phyloP scores from a whole-genome alignment of 2,888 invertebrate species.

The Drosophila melanosoma region DNA sequence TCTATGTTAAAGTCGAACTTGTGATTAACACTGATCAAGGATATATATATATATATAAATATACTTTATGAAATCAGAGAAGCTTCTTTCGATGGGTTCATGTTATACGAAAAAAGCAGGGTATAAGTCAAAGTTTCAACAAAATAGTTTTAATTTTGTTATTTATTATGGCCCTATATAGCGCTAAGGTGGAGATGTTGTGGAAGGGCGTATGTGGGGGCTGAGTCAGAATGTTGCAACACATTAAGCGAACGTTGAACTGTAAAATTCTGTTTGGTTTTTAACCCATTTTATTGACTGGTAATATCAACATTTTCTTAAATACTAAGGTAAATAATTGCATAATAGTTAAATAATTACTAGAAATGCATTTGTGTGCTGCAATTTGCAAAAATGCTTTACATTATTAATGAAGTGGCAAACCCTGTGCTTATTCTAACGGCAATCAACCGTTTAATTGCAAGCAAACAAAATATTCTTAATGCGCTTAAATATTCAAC shows the following conservation, averaged over 20 bases:
- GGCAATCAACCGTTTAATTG: neutral
- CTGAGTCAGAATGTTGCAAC: slow-evolving; percentile 3
- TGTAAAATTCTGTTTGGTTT: neutral
- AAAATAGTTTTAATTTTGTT: slow-evolving; percentile 27
- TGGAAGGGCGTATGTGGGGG: neutral
- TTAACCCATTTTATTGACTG: neutral
- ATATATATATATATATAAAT: neutral
- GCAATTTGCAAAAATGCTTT: neutral
- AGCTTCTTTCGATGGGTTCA: neutral
- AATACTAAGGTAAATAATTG: neutral
- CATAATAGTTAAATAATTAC: neutral
- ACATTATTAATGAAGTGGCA: neutral
- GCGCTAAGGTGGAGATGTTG: neutral
- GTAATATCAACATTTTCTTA: neutral
- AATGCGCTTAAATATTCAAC: slow-evolving; percentile 2
- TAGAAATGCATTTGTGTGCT: neutral
- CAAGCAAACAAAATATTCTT: neutral
- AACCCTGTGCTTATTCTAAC: neutral
- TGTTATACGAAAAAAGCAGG: slow-evolving; percentile 6
- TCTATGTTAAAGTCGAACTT: neutral
- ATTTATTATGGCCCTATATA: slow-evolving; percentile 29
- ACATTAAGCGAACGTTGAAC: slow-evolving; percentile 30
- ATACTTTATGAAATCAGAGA: neutral
- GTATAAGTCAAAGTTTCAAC: slow-evolving; percentile 24
- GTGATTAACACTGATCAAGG: neutral